These are phyloP conservation scores for Meloidogyne exigua DNA, from an alignment of 1,140 invertebrate species.

Conservation along the genomic window DNA sequence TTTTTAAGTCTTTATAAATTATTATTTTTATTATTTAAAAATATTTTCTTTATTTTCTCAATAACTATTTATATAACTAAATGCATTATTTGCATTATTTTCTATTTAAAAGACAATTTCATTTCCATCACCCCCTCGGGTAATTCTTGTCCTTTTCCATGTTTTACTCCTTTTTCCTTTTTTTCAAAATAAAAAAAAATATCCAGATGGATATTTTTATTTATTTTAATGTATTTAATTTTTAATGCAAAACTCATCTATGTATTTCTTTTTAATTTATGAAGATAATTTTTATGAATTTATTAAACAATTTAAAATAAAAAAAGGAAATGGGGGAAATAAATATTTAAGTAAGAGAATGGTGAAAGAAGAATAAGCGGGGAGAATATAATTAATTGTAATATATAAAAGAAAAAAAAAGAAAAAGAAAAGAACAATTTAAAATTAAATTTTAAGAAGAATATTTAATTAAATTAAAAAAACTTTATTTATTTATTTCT, in stretches of 20 bases:
- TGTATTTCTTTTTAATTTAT: background rate
- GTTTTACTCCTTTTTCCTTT: background rate
- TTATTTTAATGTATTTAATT: background rate
- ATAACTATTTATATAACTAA: background rate
- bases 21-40: no score
- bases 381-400: background rate
- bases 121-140: background rate
- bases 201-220: background rate
- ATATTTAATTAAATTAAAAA: no score
- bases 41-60: no score
- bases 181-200: background rate
- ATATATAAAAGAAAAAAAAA: no score
- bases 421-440: no score
- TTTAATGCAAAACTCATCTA: background rate
- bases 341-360: no score
- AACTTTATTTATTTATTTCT: background rate
- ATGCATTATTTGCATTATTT: background rate
- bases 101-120: background rate
- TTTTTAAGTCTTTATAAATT: no score
- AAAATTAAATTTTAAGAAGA: no score
- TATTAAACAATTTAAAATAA: background rate
- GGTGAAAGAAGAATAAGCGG: background rate
- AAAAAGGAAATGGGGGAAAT: background rate
- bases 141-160: background rate
- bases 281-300: slow-evolving; percentile 5